Evolutionary conservation across 2,113 vertebrate species (phyloP).

Genomic region (Lycaon pictus): DNA sequence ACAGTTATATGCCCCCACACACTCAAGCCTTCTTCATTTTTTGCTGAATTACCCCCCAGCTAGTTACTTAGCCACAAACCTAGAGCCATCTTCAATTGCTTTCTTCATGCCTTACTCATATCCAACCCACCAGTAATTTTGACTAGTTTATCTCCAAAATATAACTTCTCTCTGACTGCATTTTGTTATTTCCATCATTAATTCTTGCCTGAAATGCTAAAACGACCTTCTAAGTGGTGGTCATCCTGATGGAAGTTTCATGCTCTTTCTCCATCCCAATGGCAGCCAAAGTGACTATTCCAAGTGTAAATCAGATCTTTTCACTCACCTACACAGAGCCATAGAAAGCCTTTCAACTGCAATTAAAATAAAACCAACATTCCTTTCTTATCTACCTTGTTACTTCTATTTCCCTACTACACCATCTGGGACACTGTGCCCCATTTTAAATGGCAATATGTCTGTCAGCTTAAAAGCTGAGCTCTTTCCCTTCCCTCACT

Average conservation of each 20-base stretch:
- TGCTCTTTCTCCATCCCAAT: neutral
- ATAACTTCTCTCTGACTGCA: neutral
- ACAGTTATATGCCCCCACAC: neutral
- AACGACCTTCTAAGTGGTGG: neutral
- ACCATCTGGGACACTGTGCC: neutral
- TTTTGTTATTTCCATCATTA: slow-evolving; percentile 12
- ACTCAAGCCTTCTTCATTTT: neutral
- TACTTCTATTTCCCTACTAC: neutral
- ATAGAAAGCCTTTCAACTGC: neutral
- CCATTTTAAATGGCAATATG: neutral
- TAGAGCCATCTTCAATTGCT: neutral
- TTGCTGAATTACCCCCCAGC: neutral
- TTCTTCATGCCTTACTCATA: neutral
- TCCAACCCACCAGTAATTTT: neutral
- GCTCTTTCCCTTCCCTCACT: neutral
- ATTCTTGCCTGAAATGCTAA: neutral
- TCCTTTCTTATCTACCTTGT: neutral
- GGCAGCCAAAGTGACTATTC: neutral
- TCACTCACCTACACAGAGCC: neutral
- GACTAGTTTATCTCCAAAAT: neutral
- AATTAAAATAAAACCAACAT: neutral
- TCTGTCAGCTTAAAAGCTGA: neutral
- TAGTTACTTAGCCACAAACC: neutral
- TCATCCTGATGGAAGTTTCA: neutral
- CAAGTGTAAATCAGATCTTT: neutral